Percentiles rank a stretch among this genome's conserved stretches.
phyloP scores from a whole-genome alignment of 2,113 vertebrate genomes.

The Platichthys stellatus region DNA sequence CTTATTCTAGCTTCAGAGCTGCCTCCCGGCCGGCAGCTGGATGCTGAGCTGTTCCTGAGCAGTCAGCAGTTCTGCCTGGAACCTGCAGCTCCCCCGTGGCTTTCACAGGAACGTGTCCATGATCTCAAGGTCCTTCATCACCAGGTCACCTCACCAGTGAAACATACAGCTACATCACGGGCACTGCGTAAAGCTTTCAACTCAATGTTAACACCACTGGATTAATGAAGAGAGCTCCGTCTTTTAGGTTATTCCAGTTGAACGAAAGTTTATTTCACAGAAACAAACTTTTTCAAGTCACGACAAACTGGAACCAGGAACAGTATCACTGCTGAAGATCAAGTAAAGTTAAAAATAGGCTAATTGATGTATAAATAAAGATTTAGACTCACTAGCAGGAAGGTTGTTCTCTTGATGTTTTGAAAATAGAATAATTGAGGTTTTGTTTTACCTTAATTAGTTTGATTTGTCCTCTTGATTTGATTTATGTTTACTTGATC shows the following conservation, averaged over 20 bases:
- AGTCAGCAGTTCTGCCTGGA: constrained; percentile 64
- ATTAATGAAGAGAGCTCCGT: not conserved
- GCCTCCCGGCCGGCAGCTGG: constrained; percentile 51
- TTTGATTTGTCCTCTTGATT: too few species aligned
- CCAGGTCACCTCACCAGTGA: constrained; percentile 32
- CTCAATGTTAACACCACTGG: not conserved
- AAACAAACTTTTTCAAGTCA: too few species aligned
- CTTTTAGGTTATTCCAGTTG: too few species aligned
- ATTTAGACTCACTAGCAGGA: too few species aligned
- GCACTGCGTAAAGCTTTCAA: not conserved
- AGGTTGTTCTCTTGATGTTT: too few species aligned
- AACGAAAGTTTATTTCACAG: too few species aligned
- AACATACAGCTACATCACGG: constrained; percentile 1
- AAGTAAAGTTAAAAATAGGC: too few species aligned
- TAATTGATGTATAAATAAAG: too few species aligned
- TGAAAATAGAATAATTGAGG: not conserved
- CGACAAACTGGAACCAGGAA: too few species aligned
- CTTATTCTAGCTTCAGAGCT: constrained; percentile 35
- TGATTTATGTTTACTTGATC: too few species aligned
- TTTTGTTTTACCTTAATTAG: too few species aligned
- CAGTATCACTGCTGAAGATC: too few species aligned
- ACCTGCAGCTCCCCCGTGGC: constrained; percentile 54
- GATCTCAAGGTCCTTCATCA: constrained; percentile 65
- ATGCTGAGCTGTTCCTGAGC: constrained; percentile 35
- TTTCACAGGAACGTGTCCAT: constrained; percentile 58